phyloP scores from a whole-genome alignment of 35 echinoderm and acorn worm species.

The Diadema setosum region DNA sequence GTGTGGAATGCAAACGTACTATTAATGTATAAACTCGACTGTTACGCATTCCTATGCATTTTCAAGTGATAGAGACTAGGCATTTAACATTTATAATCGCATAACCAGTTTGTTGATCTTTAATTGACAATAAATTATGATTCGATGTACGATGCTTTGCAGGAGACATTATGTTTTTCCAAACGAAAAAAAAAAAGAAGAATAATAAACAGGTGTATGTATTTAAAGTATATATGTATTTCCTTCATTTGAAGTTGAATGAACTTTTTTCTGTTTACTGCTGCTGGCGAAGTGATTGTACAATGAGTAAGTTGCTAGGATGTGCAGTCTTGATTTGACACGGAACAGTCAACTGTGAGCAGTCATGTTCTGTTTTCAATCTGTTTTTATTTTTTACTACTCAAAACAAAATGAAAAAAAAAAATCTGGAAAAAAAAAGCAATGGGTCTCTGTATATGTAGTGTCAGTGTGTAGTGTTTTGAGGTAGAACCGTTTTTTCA shows the following conservation, averaged over 20 bases:
- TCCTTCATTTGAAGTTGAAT: neutral
- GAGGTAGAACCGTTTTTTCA: neutral
- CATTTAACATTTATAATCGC: slow-evolving; percentile 3
- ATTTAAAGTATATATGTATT: slow-evolving; percentile 5
- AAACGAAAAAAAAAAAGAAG: no score
- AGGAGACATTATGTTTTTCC: neutral
- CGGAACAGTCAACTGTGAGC: no score
- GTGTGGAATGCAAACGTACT: neutral
- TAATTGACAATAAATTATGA: neutral
- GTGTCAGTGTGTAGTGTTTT: neutral
- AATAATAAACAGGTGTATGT: slow-evolving; percentile 14
- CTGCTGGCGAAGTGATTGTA: neutral
- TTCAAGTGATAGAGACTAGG: neutral
- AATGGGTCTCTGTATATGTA: slow-evolving; percentile 4
- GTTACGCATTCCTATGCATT: slow-evolving; percentile 1
- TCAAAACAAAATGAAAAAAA: no score
- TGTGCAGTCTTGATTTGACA: no score
- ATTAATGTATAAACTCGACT: neutral
- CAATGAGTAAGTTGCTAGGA: no score
- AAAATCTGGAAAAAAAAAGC: no score
- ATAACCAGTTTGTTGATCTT: slow-evolving; percentile 1
- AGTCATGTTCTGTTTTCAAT: no score
- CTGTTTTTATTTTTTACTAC: neutral
- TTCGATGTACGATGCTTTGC: neutral
- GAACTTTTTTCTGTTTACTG: neutral